Conservation (phyloP, 1,140 invertebrate genomes). For the Calephelis virginiensis region DNA sequence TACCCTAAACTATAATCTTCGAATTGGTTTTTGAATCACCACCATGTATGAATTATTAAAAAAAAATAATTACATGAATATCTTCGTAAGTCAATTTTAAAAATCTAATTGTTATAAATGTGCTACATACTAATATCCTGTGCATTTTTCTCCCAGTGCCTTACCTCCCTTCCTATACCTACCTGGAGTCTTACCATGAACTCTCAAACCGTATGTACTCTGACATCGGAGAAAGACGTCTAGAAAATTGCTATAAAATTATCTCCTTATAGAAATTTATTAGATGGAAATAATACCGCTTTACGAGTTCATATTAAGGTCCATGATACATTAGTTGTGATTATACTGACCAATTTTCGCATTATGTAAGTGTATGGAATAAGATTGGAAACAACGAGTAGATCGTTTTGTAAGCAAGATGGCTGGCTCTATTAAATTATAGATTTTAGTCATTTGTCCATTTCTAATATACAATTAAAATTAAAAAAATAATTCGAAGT, state of each 20-base stretch:
- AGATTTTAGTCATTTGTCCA: slow-evolving; percentile 6
- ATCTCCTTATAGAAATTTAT: too few species aligned
- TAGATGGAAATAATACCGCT: too few species aligned
- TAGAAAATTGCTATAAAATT: too few species aligned
- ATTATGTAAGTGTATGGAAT: background rate
- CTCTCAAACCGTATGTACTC: background rate
- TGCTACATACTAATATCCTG: background rate
- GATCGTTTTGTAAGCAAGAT: background rate
- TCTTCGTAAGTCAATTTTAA: background rate
- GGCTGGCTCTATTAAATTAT: background rate
- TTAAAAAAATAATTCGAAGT: slow-evolving; percentile 55
- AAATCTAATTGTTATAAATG: background rate
- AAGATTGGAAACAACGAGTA: slow-evolving; percentile 4
- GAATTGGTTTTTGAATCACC: too few species aligned
- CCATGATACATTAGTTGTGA: background rate
- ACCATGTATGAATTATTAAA: too few species aligned
- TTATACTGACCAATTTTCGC: slow-evolving; percentile 5
- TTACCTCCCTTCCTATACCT: slow-evolving; percentile 31
- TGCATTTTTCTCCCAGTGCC: slow-evolving; percentile 40
- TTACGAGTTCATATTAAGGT: too few species aligned
- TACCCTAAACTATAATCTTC: too few species aligned
- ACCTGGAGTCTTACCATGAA: background rate
- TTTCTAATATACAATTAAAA: slow-evolving; percentile 12
- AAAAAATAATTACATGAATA: background rate
- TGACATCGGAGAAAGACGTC: too few species aligned